Conservation (phyloP, 2,113 vertebrate species). For the Dascyllus trimaculatus region DNA sequence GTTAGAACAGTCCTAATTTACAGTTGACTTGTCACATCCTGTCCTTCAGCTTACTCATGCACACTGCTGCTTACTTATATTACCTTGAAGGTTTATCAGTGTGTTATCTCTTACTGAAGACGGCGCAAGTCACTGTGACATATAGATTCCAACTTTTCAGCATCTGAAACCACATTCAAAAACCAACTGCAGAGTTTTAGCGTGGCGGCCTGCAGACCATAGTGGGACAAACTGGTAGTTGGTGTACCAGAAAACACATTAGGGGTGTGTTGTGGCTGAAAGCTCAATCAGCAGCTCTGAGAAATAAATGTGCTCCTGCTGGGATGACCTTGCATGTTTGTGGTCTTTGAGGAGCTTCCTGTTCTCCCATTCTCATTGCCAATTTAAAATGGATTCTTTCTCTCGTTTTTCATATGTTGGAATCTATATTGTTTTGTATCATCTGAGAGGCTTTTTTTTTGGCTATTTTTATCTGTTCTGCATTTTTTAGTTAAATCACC, state of each 20-base stretch:
- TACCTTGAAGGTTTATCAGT: not conserved
- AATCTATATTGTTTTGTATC: slow-evolving; percentile 11
- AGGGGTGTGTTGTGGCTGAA: slow-evolving; percentile 59
- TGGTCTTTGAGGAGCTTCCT: slow-evolving; percentile 59
- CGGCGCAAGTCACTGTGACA: slow-evolving; percentile 3
- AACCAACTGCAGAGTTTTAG: slow-evolving; percentile 33
- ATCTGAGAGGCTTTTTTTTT: slow-evolving; percentile 40
- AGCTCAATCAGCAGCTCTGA: slow-evolving; percentile 38
- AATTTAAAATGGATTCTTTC: slow-evolving; percentile 17
- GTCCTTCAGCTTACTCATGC: not conserved
- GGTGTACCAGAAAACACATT: slow-evolving; percentile 38
- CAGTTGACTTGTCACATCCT: not conserved
- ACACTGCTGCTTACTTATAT: not conserved
- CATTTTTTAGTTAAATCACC: slow-evolving; percentile 30
- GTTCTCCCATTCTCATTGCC: slow-evolving; percentile 2
- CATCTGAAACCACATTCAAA: slow-evolving; percentile 38
- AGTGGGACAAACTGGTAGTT: slow-evolving; percentile 42
- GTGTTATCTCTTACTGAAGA: not conserved
- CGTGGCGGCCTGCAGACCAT: slow-evolving; percentile 49
- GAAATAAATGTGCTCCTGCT: slow-evolving; percentile 60
- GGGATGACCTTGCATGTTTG: slow-evolving; percentile 53
- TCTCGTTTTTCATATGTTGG: slow-evolving; percentile 37
- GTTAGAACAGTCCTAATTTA: not conserved
- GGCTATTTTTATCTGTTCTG: not conserved
- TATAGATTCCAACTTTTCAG: slow-evolving; percentile 40